Evolutionary conservation across 1,140 invertebrate species (phyloP).

Genomic region (Drosophila novamexicana): DNA sequence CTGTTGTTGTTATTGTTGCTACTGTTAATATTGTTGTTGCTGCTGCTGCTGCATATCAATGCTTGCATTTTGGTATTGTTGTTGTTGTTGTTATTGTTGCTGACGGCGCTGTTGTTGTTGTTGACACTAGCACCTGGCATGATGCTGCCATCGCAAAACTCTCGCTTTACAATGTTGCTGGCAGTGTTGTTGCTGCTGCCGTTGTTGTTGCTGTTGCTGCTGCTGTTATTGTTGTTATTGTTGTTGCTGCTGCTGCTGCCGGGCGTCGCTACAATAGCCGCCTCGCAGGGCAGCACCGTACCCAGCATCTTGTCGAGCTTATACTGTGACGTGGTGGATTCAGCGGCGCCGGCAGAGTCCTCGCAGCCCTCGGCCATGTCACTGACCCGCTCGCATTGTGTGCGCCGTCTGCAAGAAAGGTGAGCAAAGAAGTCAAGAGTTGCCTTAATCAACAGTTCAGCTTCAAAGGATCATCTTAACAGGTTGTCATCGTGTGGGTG

Average conservation of each 20-base stretch:
- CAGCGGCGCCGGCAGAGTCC: conserved; percentile 77
- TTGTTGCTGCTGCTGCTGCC: conserved; percentile 50
- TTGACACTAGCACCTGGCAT: conserved; percentile 67
- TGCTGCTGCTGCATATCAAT: conserved; percentile 45
- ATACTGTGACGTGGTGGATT: conserved; percentile 72
- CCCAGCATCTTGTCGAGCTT: conserved; percentile 81
- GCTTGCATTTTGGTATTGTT: conserved; percentile 65
- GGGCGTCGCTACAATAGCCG: conserved; percentile 71
- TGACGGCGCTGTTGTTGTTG: conserved; percentile 61
- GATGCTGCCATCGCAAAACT: conserved; percentile 76
- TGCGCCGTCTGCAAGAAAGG: conserved; percentile 39
- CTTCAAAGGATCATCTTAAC: background rate
- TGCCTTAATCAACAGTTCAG: conserved; percentile 8
- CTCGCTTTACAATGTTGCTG: conserved; percentile 77
- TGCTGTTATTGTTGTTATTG: conserved; percentile 28
- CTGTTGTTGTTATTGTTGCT: conserved; percentile 36
- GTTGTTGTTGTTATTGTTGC: conserved; percentile 37
- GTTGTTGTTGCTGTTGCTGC: conserved; percentile 12
- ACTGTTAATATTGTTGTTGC: conserved; percentile 28
- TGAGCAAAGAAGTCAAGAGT: background rate
- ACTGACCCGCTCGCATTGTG: conserved; percentile 65
- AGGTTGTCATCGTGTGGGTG: background rate
- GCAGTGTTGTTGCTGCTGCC: conserved; percentile 29
- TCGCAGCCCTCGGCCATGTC: conserved; percentile 84
- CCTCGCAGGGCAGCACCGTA: conserved; percentile 82